A percentile compares a stretch with the other conserved stretches of the same genome.
Evolutionary conservation across 2,113 vertebrate genomes (phyloP).

Genomic region (Dendrocopos noguchii): DNA sequence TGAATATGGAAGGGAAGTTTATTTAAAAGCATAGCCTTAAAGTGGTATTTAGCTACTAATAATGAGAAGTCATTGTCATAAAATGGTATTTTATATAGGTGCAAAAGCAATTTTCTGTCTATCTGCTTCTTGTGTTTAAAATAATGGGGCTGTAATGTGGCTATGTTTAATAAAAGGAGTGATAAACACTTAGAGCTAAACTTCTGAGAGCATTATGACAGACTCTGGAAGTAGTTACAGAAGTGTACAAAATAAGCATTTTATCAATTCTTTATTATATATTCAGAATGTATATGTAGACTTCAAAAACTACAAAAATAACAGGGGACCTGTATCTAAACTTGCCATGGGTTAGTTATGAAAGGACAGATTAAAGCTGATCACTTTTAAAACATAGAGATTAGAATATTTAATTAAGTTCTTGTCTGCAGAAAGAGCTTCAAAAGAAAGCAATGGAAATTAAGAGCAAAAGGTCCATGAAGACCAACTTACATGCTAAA

Average conservation of each 20-base stretch:
- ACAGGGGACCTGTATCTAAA: neutral
- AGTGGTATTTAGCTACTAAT: neutral
- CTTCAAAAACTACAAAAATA: neutral
- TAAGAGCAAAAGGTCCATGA: neutral
- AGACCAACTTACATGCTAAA: neutral
- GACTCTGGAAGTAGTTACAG: neutral
- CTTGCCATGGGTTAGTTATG: neutral
- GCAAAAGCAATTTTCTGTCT: neutral
- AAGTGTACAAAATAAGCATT: neutral
- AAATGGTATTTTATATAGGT: neutral
- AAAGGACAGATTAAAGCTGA: neutral
- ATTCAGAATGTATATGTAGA: neutral
- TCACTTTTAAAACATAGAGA: neutral
- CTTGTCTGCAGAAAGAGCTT: neutral
- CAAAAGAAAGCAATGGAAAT: neutral
- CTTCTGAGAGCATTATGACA: neutral
- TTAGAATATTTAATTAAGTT: neutral
- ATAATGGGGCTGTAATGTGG: neutral
- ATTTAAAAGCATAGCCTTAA: neutral
- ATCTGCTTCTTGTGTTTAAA: neutral
- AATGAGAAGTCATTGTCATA: neutral
- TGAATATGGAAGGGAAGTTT: neutral
- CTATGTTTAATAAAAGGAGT: neutral
- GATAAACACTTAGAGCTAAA: neutral
- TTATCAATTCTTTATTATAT: neutral